Evolutionary conservation across 2,888 invertebrate genomes (phyloP).

Genomic region (Brachylomia viminalis): DNA sequence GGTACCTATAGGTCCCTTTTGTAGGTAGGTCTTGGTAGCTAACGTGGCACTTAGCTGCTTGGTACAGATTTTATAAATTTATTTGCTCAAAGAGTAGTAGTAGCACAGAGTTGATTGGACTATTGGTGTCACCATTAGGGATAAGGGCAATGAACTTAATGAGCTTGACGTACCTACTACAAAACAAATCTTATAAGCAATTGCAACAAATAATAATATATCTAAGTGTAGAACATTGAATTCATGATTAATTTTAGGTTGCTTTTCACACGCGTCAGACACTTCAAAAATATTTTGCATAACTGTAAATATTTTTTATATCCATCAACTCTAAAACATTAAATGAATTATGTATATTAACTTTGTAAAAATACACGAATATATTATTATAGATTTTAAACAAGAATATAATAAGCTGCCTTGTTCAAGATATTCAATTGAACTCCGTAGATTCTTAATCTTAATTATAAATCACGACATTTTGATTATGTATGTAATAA

Average conservation of each 20-base stretch:
- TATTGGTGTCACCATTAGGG: not conserved
- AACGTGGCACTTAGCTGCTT: not conserved
- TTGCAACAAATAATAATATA: slow-evolving; percentile 6
- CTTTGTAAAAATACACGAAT: slow-evolving; percentile 21
- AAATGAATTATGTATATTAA: not conserved
- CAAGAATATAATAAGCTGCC: slow-evolving; percentile 45
- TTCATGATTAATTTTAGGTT: not conserved
- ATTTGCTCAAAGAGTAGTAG: not conserved
- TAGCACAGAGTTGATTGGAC: not conserved
- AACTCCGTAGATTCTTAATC: slow-evolving; percentile 42
- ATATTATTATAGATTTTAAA: not conserved
- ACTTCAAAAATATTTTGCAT: slow-evolving; percentile 3
- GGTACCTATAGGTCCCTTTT: not conserved
- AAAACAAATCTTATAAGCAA: slow-evolving; percentile 10
- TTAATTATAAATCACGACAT: slow-evolving; percentile 12
- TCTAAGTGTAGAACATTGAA: slow-evolving; percentile 3
- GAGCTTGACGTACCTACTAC: not conserved
- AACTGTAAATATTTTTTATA: not conserved
- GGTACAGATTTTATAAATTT: slow-evolving; percentile 4
- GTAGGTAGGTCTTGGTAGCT: not conserved
- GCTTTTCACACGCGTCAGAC: not conserved
- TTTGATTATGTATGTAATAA: slow-evolving; percentile 13
- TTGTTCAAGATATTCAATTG: slow-evolving; percentile 41
- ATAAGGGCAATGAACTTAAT: not conserved
- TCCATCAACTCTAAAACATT: slow-evolving; percentile 17